Conservation (phyloP, 2,888 invertebrate species). For the Mactromeris polynyma region DNA sequence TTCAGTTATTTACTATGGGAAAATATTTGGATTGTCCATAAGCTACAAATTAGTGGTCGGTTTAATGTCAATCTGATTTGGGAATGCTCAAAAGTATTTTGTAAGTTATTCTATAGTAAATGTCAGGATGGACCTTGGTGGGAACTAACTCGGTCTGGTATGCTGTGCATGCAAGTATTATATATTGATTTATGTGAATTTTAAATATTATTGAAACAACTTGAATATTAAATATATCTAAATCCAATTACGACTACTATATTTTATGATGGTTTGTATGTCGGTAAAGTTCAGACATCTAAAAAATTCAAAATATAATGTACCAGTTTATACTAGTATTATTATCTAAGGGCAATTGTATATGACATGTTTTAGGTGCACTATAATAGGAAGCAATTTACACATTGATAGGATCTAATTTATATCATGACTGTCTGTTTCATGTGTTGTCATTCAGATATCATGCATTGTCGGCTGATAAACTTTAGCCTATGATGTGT, state of each 20-base stretch:
- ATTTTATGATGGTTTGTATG: no score
- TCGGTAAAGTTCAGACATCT: no score
- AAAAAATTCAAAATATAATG: not conserved
- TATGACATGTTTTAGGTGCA: slow-evolving; percentile 13
- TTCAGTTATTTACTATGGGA: slow-evolving; percentile 14
- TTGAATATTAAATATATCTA: not conserved
- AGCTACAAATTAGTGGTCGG: not conserved
- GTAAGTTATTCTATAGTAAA: not conserved
- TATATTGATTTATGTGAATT: not conserved
- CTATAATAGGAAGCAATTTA: not conserved
- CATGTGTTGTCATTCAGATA: not conserved
- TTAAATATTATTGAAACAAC: not conserved
- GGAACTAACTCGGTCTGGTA: not conserved
- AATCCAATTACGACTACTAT: not conserved
- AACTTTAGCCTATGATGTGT: no score
- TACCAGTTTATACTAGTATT: not conserved
- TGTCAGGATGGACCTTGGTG: slow-evolving; percentile 5
- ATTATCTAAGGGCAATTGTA: not conserved
- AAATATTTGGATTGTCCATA: slow-evolving; percentile 17
- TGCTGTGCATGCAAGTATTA: not conserved
- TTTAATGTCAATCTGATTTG: not conserved
- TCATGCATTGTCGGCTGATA: not conserved
- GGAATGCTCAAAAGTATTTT: not conserved
- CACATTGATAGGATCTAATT: not conserved
- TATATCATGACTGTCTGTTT: not conserved